A percentile compares a stretch with the other conserved stretches of the same genome.
Conservation (phyloP, 2,797 vertebrate species). For the Podarcis siculus region DNA sequence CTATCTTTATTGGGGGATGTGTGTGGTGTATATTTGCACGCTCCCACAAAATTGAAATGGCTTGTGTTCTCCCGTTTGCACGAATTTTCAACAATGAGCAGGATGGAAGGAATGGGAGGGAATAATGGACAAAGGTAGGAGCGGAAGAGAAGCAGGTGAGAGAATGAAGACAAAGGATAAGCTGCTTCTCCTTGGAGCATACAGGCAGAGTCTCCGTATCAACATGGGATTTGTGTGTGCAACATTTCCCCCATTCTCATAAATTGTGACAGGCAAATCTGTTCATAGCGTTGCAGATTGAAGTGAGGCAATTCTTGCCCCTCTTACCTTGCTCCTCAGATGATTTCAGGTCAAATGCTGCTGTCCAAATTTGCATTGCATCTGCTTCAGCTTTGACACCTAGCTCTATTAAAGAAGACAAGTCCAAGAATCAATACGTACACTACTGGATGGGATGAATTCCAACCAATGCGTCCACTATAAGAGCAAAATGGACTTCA, state of each 20-base stretch:
- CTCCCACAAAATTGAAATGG: background rate
- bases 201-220: too few species aligned
- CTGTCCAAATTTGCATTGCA: background rate
- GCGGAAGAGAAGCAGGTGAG: background rate
- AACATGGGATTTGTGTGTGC: too few species aligned
- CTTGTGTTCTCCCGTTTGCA: background rate
- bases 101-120: background rate
- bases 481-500: constrained; percentile 2
- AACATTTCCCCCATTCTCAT: background rate
- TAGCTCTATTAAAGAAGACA: constrained; percentile 19
- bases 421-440: background rate
- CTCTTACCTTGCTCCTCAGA: background rate
- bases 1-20: background rate
- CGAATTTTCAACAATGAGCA: background rate
- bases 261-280: background rate
- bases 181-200: background rate
- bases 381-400: constrained; percentile 9
- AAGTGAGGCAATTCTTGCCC: background rate
- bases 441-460: background rate
- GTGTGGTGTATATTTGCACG: background rate
- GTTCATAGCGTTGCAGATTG: background rate
- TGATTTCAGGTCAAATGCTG: background rate
- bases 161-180: background rate
- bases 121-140: background rate
- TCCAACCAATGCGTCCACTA: background rate